Conservation (phyloP, 2,797 vertebrate species). For the Astyanax mexicanus region DNA sequence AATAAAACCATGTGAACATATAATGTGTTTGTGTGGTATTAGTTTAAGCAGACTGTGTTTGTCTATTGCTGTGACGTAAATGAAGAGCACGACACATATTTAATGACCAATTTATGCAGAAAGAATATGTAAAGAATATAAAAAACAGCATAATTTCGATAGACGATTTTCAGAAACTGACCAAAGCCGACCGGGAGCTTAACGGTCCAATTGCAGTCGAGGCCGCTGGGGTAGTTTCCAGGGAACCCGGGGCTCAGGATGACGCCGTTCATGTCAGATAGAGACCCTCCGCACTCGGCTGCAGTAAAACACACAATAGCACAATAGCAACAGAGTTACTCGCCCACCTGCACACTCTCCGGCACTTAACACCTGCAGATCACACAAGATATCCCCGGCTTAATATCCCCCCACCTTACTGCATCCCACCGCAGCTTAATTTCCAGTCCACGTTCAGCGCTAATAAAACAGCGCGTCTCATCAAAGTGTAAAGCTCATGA, state of each 20-base stretch:
- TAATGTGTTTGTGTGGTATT: no score
- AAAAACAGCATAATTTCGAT: no score
- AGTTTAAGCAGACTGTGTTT: no score
- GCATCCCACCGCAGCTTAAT: neutral
- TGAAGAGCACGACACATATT: no score
- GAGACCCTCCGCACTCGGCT: constrained; percentile 93
- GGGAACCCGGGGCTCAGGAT: constrained; percentile 97
- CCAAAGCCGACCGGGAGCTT: constrained; percentile 93
- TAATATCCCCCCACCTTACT: neutral
- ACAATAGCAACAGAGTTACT: constrained; percentile 65
- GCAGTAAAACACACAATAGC: constrained; percentile 64
- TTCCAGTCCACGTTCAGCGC: no score
- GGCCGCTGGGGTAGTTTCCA: constrained; percentile 96
- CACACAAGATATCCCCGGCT: neutral
- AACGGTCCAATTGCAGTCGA: constrained; percentile 96
- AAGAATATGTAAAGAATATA: no score
- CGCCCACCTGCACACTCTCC: neutral
- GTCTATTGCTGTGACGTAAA: no score
- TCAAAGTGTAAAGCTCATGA: neutral
- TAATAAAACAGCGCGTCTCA: neutral
- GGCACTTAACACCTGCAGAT: neutral
- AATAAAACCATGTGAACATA: no score
- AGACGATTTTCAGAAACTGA: constrained; percentile 74
- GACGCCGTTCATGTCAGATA: constrained; percentile 92
- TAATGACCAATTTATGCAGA: no score